phyloP scores from a whole-genome alignment of 1,140 invertebrate genomes.

The Drosophila trapezifrons region DNA sequence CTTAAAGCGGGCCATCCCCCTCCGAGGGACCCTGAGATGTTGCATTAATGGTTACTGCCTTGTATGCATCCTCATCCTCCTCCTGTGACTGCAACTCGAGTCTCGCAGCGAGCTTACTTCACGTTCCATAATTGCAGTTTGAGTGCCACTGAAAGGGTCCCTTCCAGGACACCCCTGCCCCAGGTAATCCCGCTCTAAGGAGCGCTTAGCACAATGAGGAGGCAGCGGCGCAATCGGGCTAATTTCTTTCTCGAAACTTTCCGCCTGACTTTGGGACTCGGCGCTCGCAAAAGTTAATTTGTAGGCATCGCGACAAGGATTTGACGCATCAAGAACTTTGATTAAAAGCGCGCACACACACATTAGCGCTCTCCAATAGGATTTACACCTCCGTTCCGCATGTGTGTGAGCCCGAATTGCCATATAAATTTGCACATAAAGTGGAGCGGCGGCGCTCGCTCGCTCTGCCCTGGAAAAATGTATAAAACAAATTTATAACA shows the following conservation, averaged over 20 bases:
- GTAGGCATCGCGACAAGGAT: conserved; percentile 48
- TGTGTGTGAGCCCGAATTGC: conserved; percentile 38
- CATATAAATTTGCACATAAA: conserved; percentile 64
- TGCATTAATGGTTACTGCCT: conserved; percentile 33
- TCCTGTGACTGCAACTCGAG: conserved; percentile 20
- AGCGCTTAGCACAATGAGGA: conserved; percentile 25
- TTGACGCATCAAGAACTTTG: conserved; percentile 49
- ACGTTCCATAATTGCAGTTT: conserved; percentile 65
- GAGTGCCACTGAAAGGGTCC: conserved; percentile 30
- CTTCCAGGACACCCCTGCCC: not conserved
- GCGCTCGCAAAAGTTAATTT: conserved; percentile 51
- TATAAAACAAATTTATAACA: conserved; percentile 81
- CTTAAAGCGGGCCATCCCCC: conserved; percentile 16
- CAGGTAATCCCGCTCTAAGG: not conserved
- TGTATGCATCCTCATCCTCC: conserved; percentile 14
- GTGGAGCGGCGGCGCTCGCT: conserved; percentile 19
- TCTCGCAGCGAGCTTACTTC: conserved; percentile 33
- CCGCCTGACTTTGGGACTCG: conserved; percentile 48
- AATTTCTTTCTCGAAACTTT: conserved; percentile 65
- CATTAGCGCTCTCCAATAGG: conserved; percentile 27
- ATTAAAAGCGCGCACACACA: conserved; percentile 40
- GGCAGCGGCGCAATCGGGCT: conserved; percentile 39
- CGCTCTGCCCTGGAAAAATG: conserved; percentile 54
- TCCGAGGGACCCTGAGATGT: conserved; percentile 1
- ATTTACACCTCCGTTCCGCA: conserved; percentile 43